Evolutionary conservation across 1,140 invertebrate species (phyloP), one percentile per base, ranked within the genome.

Genomic region (Bursaphelenchus mucronatus): DNA sequence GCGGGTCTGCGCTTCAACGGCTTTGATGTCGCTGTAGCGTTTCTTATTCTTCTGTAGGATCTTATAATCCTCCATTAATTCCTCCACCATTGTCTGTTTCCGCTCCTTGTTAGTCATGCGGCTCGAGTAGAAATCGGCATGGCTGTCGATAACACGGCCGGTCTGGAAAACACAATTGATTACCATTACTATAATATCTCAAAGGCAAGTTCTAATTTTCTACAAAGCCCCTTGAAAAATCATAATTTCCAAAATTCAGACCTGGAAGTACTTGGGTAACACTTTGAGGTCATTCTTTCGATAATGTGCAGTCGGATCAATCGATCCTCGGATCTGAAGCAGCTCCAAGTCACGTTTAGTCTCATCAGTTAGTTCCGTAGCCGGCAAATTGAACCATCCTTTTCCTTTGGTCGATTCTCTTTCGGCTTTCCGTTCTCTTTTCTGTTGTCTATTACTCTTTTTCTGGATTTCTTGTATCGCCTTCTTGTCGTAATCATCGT

Each of bases 271-370:
- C 85, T 94, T 95, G 0, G 92, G 91, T 41, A 92, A 76, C 1
- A 86, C 87, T 83, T 90, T 88, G 45, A 89, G 85, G 80, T 93
- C 90, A 82, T 91, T 92, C 70, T 90, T 90, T 81, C 94, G 95
- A 82, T 94, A 96, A 78, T 95, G 95, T 59, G 87, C 87, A 82
- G 94, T 94, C 0, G 90, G 89, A 85, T 97, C 89, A 3, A 96
- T 83, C 6, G 87, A 89, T n/a, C 89, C 89, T 78, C 94, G 87
- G 91, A 96, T 94, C 83, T 90, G 88, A 0, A 97, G 81, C 5
- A 94, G 82, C 83, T 90, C 86, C 7, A 97, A 84, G 82, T 96
- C 92, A 76, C 89, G 88, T 79, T 89, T 89, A 6, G 89, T 80
- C 81, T 95, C 91, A 21, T 91, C 88, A 0, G 90, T 94, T 67